These are phyloP conservation scores for Pardosa pseudoannulata DNA, from an alignment of 2,888 invertebrate species.

Conservation along the genomic window DNA sequence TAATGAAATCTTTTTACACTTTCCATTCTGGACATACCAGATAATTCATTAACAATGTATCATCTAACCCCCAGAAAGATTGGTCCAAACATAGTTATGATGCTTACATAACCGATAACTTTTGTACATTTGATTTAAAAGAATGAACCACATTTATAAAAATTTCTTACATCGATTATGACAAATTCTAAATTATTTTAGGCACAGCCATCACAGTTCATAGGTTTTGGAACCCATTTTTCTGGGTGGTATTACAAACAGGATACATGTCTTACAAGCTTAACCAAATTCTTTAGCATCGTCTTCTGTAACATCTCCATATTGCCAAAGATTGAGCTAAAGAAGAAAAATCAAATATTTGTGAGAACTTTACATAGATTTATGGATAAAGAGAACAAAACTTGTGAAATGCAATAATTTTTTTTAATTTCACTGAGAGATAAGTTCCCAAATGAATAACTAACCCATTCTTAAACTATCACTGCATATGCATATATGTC, in stretches of 20 bases:
- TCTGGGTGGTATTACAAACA: conserved; percentile 32
- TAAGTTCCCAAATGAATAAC: too few species aligned
- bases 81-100: conserved; percentile 13
- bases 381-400: too few species aligned
- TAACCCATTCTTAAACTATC: too few species aligned
- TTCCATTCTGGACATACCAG: conserved; percentile 20
- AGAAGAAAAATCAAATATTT: conserved; percentile 63
- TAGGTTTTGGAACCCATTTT: conserved; percentile 57
- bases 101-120: not conserved
- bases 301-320: conserved; percentile 98
- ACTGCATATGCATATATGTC: too few species aligned
- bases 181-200: conserved; percentile 58
- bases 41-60: not conserved
- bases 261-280: conserved; percentile 6
- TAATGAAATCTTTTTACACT: conserved; percentile 49
- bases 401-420: too few species aligned
- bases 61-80: conserved; percentile 19
- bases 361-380: too few species aligned
- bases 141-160: not conserved
- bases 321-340: conserved; percentile 95
- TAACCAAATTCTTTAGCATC: conserved; percentile 79
- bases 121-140: conserved; percentile 30
- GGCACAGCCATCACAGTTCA: conserved; percentile 66
- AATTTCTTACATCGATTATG: conserved; percentile 12
- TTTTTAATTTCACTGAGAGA: too few species aligned